Evolutionary conservation across 1,140 invertebrate genomes (phyloP).

Genomic region (Meloidogyne chitwoodi): DNA sequence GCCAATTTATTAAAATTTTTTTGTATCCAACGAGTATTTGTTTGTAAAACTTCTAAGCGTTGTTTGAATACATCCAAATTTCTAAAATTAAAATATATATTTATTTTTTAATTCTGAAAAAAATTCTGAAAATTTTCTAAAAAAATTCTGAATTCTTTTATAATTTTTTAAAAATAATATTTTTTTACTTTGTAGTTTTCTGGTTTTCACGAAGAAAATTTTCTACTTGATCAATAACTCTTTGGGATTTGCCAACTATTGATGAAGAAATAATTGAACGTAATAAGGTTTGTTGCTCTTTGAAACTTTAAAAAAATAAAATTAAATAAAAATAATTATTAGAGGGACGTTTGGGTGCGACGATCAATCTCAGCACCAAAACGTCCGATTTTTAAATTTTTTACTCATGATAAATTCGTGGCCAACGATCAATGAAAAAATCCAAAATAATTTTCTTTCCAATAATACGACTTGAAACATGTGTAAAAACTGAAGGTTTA

Average conservation of each 20-base stretch:
- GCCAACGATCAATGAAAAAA: slow-evolving; percentile 52
- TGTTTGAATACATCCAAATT: slow-evolving; percentile 51
- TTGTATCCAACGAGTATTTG: slow-evolving; percentile 32
- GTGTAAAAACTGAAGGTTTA: slow-evolving; percentile 41
- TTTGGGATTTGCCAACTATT: slow-evolving; percentile 42
- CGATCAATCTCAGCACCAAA: not conserved
- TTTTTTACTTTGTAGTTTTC: not conserved
- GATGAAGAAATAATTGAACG: slow-evolving; percentile 34
- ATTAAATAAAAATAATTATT: not conserved
- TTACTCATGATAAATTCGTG: slow-evolving; percentile 38
- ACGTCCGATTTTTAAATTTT: slow-evolving; percentile 6
- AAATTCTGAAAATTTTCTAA: not conserved
- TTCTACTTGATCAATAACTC: slow-evolving; percentile 37
- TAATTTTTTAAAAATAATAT: too few species aligned
- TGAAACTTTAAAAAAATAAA: slow-evolving; percentile 37
- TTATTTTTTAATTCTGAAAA: not conserved
- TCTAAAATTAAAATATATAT: not conserved
- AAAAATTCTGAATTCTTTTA: not conserved
- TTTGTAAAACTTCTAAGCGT: slow-evolving; percentile 45
- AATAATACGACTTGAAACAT: slow-evolving; percentile 30
- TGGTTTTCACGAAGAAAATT: slow-evolving; percentile 21
- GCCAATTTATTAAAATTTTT: not conserved
- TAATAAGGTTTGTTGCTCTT: slow-evolving; percentile 49
- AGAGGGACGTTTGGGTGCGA: not conserved
- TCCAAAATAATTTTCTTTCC: slow-evolving; percentile 44